Conservation (phyloP, 2,797 vertebrate species). For the Melanotaenia boesemani region DNA sequence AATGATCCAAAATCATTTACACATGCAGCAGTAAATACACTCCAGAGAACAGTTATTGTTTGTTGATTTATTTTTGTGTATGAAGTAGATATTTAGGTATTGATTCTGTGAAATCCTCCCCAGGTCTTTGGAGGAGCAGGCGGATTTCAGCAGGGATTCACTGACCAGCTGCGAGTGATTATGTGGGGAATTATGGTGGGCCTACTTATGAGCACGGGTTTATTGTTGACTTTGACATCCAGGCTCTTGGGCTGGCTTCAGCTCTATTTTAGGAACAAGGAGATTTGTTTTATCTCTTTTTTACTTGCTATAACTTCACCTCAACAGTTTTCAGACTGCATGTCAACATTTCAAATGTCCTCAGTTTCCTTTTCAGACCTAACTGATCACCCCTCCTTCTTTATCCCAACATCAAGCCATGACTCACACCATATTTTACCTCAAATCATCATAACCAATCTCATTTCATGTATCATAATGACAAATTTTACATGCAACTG, state of each 20-base stretch:
- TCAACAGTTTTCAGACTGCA: not conserved
- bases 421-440: not conserved
- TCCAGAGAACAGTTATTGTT: not conserved
- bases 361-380: not conserved
- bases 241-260: slow-evolving; percentile 51
- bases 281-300: slow-evolving; percentile 57
- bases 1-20: too few species aligned
- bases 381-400: not conserved
- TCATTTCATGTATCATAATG: not conserved
- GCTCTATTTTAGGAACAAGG: slow-evolving; percentile 70
- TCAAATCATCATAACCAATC: not conserved
- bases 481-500: too few species aligned
- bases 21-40: not conserved
- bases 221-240: slow-evolving; percentile 61
- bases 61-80: slow-evolving; percentile 5
- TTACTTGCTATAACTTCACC: slow-evolving; percentile 27
- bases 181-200: slow-evolving; percentile 41
- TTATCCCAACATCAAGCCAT: not conserved
- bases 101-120: slow-evolving; percentile 20
- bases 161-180: slow-evolving; percentile 70
- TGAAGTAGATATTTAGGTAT: slow-evolving; percentile 3
- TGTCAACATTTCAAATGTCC: not conserved
- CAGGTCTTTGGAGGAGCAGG: slow-evolving; percentile 28
- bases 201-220: slow-evolving; percentile 35
- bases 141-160: slow-evolving; percentile 49